phyloP scores from a whole-genome alignment of 1,140 invertebrate species.

The Plectrocnemia conspersa region DNA sequence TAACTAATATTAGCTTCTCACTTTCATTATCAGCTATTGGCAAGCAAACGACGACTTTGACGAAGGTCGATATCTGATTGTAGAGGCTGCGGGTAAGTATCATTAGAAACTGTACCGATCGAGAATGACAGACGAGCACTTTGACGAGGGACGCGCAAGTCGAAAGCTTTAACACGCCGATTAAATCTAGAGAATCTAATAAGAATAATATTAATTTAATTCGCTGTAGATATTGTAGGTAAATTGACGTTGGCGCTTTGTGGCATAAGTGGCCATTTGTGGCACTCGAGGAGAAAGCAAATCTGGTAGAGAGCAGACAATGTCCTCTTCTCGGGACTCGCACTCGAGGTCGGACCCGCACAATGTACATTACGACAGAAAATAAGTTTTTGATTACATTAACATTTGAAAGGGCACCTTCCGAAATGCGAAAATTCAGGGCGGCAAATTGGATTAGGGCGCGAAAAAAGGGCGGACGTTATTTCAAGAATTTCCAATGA shows the following conservation, averaged over 20 bases:
- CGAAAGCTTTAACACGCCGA: background rate
- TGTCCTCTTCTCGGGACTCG: too few species aligned
- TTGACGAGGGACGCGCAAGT: constrained; percentile 20
- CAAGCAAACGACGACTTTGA: constrained; percentile 32
- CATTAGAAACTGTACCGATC: constrained; percentile 2
- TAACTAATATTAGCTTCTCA: too few species aligned
- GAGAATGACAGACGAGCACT: constrained; percentile 25
- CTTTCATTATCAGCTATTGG: constrained; percentile 34
- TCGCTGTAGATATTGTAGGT: background rate
- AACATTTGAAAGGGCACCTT: too few species aligned
- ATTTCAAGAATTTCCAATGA: too few species aligned
- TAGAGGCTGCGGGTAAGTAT: background rate
- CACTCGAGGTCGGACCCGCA: too few species aligned
- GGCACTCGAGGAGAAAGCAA: too few species aligned
- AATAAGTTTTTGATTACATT: too few species aligned
- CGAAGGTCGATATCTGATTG: constrained; percentile 22
- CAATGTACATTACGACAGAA: too few species aligned
- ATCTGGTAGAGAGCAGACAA: too few species aligned
- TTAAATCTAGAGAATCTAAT: background rate
- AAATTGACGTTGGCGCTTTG: background rate
- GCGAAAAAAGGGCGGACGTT: too few species aligned
- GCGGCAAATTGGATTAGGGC: too few species aligned
- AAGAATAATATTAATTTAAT: constrained; percentile 5
- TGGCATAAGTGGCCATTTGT: background rate
- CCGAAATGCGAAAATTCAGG: too few species aligned